phyloP scores from a whole-genome alignment of 2,113 vertebrate genomes.

The Perca fluviatilis region DNA sequence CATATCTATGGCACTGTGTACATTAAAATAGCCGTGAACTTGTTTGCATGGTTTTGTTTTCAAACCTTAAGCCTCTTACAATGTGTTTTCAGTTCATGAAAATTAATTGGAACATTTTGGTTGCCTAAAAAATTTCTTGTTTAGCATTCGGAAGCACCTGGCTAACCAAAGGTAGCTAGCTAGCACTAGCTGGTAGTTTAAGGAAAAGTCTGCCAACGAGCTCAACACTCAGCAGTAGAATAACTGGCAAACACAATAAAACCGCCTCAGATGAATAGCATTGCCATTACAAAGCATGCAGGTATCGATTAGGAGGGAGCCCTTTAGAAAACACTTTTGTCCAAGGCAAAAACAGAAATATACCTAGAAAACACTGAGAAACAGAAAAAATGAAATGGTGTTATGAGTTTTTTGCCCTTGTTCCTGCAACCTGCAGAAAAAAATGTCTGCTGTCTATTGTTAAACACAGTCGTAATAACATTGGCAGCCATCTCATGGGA shows the following conservation, averaged over 20 bases:
- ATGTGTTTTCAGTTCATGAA: too few species aligned
- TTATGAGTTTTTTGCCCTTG: background rate
- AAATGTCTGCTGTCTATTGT: constrained; percentile 30
- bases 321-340: constrained; percentile 36
- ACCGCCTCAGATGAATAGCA: constrained; percentile 1
- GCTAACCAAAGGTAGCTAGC: too few species aligned
- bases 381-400: background rate
- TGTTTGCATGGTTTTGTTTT: too few species aligned
- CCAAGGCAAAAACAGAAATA: constrained; percentile 15
- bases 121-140: too few species aligned
- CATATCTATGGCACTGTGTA: too few species aligned
- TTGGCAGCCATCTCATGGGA: constrained; percentile 64
- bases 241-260: constrained; percentile 17
- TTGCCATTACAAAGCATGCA: background rate
- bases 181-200: too few species aligned
- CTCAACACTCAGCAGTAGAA: too few species aligned
- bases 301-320: background rate
- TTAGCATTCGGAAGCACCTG: too few species aligned
- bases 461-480: constrained; percentile 60
- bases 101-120: too few species aligned
- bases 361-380: background rate
- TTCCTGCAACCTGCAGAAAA: constrained; percentile 35
- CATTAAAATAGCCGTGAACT: too few species aligned
- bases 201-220: too few species aligned
- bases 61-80: too few species aligned